These are phyloP conservation scores for Speoplatyrhinus poulsoni DNA, from an alignment of 2,113 vertebrate species.

Conservation along the genomic window DNA sequence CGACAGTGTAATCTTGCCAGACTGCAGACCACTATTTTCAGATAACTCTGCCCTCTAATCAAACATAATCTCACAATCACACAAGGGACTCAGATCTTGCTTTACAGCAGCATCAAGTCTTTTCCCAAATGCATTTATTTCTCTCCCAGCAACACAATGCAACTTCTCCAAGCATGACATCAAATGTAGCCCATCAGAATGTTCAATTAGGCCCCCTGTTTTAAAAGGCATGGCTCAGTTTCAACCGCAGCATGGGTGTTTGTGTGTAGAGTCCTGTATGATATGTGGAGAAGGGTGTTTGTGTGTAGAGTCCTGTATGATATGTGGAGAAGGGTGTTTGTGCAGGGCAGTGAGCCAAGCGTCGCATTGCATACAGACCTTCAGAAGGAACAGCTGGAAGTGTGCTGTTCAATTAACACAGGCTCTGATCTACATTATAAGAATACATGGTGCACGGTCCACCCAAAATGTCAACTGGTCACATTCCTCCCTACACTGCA, in stretches of 20 bases:
- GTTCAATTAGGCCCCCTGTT: constrained; percentile 26
- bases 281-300: constrained; percentile 35
- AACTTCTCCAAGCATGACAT: constrained; percentile 5
- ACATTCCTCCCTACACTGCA: constrained; percentile 45
- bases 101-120: background rate
- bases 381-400: constrained; percentile 25
- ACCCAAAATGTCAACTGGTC: constrained; percentile 33
- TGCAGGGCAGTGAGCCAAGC: constrained; percentile 34
- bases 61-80: background rate
- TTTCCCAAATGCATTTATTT: background rate
- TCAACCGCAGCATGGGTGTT: constrained; percentile 27
- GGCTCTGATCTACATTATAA: constrained; percentile 65
- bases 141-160: constrained; percentile 1
- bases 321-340: constrained; percentile 36
- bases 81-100: background rate
- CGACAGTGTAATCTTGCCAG: background rate
- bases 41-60: constrained; percentile 13
- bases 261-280: constrained; percentile 30
- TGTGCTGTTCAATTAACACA: constrained; percentile 55
- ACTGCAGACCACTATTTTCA: background rate
- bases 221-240: constrained; percentile 19
- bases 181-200: constrained; percentile 36
- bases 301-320: constrained; percentile 28
- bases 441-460: constrained; percentile 61
- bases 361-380: constrained; percentile 31